Percentiles rank a stretch among this genome's conserved stretches.
Conservation (phyloP, 1,140 invertebrate species). For the Chelonus insularis region DNA sequence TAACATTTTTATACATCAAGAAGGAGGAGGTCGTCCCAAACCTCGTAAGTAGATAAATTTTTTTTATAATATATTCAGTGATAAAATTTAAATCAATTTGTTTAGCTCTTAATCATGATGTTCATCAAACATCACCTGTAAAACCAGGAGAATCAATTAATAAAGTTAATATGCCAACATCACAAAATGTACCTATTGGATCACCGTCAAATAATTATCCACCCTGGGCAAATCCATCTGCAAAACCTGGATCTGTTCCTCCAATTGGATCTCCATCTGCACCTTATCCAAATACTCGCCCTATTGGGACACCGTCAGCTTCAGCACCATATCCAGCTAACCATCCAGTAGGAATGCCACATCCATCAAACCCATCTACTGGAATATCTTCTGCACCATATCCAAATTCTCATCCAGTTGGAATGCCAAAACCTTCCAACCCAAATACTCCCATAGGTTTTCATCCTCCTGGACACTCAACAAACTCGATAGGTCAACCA, state of each 20-base stretch:
- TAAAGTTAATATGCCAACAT: neutral
- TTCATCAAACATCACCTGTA: neutral
- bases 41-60: slow-evolving; percentile 29
- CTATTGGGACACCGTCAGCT: neutral
- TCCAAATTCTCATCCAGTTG: slow-evolving; percentile 7
- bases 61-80: neutral
- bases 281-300: neutral
- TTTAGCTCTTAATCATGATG: no score
- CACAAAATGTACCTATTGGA: neutral
- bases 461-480: neutral
- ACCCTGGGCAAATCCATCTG: slow-evolving; percentile 24
- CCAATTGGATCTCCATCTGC: neutral
- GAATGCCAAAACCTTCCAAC: slow-evolving; percentile 3
- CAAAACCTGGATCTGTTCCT: slow-evolving; percentile 2
- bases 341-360: slow-evolving; percentile 2
- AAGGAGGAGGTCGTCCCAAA: slow-evolving; percentile 30
- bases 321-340: neutral
- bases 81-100: no score
- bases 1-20: slow-evolving; percentile 28
- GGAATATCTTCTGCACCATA: neutral
- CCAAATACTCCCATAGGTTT: slow-evolving; percentile 14
- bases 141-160: no score
- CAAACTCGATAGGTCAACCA: neutral
- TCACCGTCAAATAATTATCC: slow-evolving; percentile 12
- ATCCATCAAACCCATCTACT: slow-evolving; percentile 7